phyloP scores from a whole-genome alignment of 2,113 vertebrate species.

The Syngnathus floridae region DNA sequence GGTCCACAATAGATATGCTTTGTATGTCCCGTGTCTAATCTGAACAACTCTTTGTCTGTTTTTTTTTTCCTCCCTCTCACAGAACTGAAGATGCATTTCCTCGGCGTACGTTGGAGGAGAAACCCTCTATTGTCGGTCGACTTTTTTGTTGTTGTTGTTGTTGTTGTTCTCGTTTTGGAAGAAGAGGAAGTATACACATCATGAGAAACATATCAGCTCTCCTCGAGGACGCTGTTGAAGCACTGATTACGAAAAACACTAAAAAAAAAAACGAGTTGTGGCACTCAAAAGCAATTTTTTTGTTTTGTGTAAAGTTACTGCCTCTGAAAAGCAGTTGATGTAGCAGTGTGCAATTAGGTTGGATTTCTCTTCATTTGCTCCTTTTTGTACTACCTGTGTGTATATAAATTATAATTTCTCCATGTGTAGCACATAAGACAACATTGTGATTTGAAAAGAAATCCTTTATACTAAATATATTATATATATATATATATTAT shows the following conservation, averaged over 20 bases:
- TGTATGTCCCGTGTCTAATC: background rate
- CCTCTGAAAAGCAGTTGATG: constrained; percentile 91
- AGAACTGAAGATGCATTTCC: constrained; percentile 71
- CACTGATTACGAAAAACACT: constrained; percentile 76
- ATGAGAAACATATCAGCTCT: constrained; percentile 80
- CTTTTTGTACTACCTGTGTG: constrained; percentile 95
- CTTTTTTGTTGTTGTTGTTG: background rate
- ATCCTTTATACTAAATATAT: constrained; percentile 52
- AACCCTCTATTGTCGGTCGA: constrained; percentile 67
- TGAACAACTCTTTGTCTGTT: background rate
- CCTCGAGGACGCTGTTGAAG: constrained; percentile 77
- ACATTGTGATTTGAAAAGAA: constrained; percentile 56
- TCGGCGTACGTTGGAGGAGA: constrained; percentile 55
- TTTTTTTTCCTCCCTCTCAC: constrained; percentile 26
- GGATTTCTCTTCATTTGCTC: constrained; percentile 84
- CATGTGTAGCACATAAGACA: constrained; percentile 92
- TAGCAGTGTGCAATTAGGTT: constrained; percentile 99
- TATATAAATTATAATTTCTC: constrained; percentile 79
- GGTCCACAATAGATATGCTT: background rate
- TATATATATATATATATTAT: constrained; percentile 39
- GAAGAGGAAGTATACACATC: constrained; percentile 72
- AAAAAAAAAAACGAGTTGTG: constrained; percentile 78
- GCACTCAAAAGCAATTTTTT: constrained; percentile 69
- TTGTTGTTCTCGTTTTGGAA: constrained; percentile 9
- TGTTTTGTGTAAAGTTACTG: constrained; percentile 71